These are phyloP conservation scores for Nesospiza acunhae DNA, from an alignment of 2,113 vertebrate genomes.

Conservation along the genomic window DNA sequence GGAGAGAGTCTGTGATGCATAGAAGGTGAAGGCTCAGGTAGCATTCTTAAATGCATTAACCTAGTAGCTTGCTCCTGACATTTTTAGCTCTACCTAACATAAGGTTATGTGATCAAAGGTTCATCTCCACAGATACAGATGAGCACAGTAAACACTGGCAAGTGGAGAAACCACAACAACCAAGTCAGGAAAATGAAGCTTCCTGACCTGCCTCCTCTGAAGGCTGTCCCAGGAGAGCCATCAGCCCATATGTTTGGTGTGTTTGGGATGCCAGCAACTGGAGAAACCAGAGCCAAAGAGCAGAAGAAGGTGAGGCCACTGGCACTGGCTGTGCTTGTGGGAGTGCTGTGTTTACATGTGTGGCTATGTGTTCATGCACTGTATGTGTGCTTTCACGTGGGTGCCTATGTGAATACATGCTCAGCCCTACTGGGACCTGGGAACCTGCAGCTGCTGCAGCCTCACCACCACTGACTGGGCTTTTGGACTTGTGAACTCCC, in stretches of 20 bases:
- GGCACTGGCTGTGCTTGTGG: background rate
- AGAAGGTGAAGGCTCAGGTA: background rate
- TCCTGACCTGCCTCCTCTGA: background rate
- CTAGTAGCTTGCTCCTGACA: background rate
- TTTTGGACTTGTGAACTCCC: background rate
- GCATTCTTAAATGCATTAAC: background rate
- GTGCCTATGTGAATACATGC: background rate
- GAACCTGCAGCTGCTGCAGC: background rate
- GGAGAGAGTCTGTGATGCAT: background rate
- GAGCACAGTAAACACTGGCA: background rate
- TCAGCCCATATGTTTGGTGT: background rate
- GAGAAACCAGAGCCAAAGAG: background rate
- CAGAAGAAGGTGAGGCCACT: background rate
- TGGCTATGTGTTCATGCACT: background rate
- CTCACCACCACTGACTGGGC: accelerated
- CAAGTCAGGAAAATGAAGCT: background rate
- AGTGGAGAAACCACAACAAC: background rate
- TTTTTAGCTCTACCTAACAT: background rate
- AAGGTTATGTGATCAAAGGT: background rate
- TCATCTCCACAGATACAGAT: background rate
- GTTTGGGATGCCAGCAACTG: background rate
- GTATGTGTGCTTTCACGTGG: accelerated
- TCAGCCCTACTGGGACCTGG: background rate
- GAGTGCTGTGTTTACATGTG: background rate
- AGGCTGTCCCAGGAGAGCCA: background rate